These are phyloP conservation scores for Eupithecia inturbata DNA, from an alignment of 2,888 invertebrate species.

Conservation along the genomic window DNA sequence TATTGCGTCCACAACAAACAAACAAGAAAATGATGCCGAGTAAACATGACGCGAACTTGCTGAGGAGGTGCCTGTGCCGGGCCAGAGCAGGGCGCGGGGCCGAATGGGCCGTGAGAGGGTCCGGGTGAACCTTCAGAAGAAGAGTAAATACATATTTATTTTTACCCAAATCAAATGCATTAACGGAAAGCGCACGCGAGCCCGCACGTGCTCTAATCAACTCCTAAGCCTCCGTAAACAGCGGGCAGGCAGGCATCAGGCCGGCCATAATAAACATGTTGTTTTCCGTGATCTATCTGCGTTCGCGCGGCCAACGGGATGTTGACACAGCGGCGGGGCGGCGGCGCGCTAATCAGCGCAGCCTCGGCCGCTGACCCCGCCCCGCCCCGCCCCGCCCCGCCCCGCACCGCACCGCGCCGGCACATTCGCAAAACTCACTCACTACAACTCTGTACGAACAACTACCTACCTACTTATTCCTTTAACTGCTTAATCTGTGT, in stretches of 20 bases:
- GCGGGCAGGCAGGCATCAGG: background rate
- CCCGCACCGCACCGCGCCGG: no score
- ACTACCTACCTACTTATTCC: background rate
- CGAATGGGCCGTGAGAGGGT: no score
- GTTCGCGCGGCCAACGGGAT: background rate
- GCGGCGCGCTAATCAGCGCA: background rate
- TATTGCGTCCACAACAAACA: no score
- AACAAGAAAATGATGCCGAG: background rate
- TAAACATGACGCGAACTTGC: background rate
- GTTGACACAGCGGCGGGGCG: background rate
- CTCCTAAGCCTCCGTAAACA: background rate
- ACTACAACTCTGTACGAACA: background rate
- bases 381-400: background rate
- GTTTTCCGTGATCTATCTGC: background rate
- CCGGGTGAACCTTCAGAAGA: background rate
- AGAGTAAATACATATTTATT: background rate
- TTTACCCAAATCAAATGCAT: background rate
- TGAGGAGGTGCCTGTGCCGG: no score
- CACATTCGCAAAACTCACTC: background rate
- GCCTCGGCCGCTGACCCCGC: background rate
- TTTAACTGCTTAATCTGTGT: background rate
- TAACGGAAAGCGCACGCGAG: background rate
- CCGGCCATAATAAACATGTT: background rate
- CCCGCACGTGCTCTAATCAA: background rate
- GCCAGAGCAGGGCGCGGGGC: no score